Percentiles rank a stretch among this genome's conserved stretches.
Evolutionary conservation across 2,113 vertebrate species (phyloP).

Genomic region (Toxostoma redivivum): DNA sequence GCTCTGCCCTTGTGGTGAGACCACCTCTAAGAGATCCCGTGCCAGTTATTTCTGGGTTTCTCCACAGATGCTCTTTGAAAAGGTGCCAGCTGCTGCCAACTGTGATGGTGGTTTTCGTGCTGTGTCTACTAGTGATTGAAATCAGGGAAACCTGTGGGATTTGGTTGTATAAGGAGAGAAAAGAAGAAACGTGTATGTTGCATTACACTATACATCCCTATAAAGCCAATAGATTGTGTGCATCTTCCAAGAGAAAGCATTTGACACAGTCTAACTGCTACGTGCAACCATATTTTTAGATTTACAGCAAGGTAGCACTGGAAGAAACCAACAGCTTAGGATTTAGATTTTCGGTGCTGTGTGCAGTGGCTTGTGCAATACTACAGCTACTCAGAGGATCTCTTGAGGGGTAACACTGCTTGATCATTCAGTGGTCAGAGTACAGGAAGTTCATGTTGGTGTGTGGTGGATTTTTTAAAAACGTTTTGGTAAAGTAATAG

Average conservation of each 20-base stretch:
- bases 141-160: neutral
- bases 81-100: neutral
- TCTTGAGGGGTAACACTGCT: constrained; percentile 18
- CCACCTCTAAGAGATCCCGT: constrained; percentile 47
- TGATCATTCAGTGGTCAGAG: constrained; percentile 51
- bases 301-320: neutral
- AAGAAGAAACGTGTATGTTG: neutral
- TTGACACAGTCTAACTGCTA: neutral
- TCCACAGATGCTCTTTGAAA: neutral
- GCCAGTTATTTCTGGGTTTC: neutral
- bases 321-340: neutral
- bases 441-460: constrained; percentile 35
- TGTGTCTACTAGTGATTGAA: neutral
- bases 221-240: neutral
- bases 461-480: neutral
- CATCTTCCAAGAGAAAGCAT: neutral
- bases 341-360: constrained; percentile 22
- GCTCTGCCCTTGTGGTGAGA: constrained; percentile 36
- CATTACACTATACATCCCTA: rapidly evolving
- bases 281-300: neutral
- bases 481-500: constrained; percentile 50
- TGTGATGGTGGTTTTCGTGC: neutral
- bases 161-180: neutral
- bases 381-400: constrained; percentile 19
- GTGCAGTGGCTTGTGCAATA: constrained; percentile 47